Evolutionary conservation across 2,797 vertebrate genomes (phyloP).

Genomic region (Novumbra hubbsi): DNA sequence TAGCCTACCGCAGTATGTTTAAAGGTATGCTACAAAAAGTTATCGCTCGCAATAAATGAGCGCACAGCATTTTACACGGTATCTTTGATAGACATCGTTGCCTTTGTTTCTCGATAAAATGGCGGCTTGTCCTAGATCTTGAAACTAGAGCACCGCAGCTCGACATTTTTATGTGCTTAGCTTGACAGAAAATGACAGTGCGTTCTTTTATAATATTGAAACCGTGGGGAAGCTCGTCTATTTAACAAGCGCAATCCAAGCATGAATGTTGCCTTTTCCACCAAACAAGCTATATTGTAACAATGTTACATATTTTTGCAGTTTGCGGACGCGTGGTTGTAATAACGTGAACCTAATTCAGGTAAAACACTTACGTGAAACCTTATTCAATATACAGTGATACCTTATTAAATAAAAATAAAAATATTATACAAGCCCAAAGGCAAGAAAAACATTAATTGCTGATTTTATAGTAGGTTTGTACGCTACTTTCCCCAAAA

Average conservation of each 20-base stretch:
- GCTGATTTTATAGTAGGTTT: too few relatives aligned
- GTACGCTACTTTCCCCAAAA: not conserved
- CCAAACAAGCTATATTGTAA: not conserved
- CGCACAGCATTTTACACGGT: slow-evolving; percentile 28
- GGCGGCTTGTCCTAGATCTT: slow-evolving; percentile 82
- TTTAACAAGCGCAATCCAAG: not conserved
- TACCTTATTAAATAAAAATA: too few relatives aligned
- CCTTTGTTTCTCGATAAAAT: slow-evolving; percentile 83
- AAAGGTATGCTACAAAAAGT: slow-evolving; percentile 49
- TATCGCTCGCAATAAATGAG: slow-evolving; percentile 48
- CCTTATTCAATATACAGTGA: not conserved
- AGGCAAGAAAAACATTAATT: not conserved
- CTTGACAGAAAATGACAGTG: not conserved
- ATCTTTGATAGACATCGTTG: slow-evolving; percentile 34
- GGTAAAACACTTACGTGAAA: not conserved
- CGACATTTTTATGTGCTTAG: slow-evolving; percentile 23
- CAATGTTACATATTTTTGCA: not conserved
- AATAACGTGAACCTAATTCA: not conserved
- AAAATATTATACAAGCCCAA: too few relatives aligned
- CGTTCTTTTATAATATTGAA: not conserved
- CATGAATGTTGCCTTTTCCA: not conserved
- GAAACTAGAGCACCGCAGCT: slow-evolving; percentile 71
- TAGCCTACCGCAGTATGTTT: slow-evolving; percentile 30
- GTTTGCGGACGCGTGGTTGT: not conserved
- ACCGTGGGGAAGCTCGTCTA: not conserved